phyloP scores from a whole-genome alignment of 1,140 invertebrate genomes.

The Brachionus angularis region DNA sequence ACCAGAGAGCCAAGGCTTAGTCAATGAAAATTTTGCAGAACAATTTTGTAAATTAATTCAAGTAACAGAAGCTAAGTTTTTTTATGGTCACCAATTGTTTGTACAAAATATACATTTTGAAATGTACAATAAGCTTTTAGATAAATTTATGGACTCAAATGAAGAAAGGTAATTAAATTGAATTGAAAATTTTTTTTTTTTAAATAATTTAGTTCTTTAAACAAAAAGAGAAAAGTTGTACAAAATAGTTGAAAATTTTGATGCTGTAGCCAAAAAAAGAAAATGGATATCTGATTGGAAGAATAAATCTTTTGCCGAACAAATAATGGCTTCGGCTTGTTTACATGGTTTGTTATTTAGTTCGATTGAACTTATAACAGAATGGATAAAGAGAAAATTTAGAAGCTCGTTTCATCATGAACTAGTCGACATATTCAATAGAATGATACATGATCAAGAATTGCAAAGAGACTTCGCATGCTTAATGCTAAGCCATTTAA shows the following conservation, averaged over 20 bases:
- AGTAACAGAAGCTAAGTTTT: conserved; percentile 42
- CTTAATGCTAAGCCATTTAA: conserved; percentile 20
- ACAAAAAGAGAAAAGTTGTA: conserved; percentile 21
- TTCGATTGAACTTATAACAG: background rate
- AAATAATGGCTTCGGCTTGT: conserved; percentile 25
- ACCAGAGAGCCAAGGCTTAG: conserved; percentile 20
- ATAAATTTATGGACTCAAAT: background rate
- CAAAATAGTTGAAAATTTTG: conserved; percentile 38
- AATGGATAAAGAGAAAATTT: background rate
- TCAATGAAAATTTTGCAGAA: conserved; percentile 44
- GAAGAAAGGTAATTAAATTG: conserved; percentile 10
- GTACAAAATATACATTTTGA: conserved; percentile 43
- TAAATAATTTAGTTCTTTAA: background rate
- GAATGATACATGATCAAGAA: conserved; percentile 36
- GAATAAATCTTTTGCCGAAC: conserved; percentile 7
- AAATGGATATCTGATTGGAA: conserved; percentile 32
- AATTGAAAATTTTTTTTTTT: background rate
- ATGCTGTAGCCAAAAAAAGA: conserved; percentile 13
- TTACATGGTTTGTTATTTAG: conserved; percentile 34
- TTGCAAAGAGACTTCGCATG: conserved; percentile 38
- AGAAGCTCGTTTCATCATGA: conserved; percentile 7
- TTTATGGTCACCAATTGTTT: conserved; percentile 43
- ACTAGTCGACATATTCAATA: conserved; percentile 18
- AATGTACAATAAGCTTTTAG: conserved; percentile 40
- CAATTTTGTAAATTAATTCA: conserved; percentile 37